These are phyloP conservation scores for Melanostigma gelatinosum DNA, from an alignment of 2,113 vertebrate genomes.

Conservation along the genomic window DNA sequence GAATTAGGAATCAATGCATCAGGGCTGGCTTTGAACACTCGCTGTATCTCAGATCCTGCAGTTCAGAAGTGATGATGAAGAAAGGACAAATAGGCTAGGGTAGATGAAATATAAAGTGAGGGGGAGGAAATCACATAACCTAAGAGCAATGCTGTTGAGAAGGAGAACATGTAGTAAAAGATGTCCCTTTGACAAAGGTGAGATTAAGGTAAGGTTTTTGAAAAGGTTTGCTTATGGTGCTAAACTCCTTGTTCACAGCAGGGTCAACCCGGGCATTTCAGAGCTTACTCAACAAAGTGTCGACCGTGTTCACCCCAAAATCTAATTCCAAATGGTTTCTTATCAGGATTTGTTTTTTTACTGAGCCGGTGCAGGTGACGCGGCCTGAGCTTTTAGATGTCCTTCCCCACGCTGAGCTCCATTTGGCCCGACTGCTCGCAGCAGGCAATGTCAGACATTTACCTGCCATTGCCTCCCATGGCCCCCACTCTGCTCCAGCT, in stretches of 20 bases:
- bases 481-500: constrained; percentile 15
- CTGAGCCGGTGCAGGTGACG: constrained; percentile 12
- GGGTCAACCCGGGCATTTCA: constrained; percentile 23
- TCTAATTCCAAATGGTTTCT: constrained; percentile 32
- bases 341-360: not conserved
- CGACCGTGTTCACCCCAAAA: constrained; percentile 25
- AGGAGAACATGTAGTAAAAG: not conserved
- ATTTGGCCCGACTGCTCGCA: constrained; percentile 50
- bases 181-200: constrained; percentile 9
- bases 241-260: constrained; percentile 1
- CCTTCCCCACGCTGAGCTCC: constrained; percentile 53
- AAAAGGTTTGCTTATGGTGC: not conserved
- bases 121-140: constrained; percentile 37
- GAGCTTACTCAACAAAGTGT: constrained; percentile 44
- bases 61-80: constrained; percentile 19
- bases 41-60: constrained; percentile 19
- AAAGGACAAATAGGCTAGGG: constrained; percentile 59
- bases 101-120: constrained; percentile 58
- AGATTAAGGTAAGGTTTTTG: not conserved
- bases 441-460: constrained; percentile 55
- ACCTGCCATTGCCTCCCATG: constrained; percentile 26
- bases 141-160: constrained; percentile 8
- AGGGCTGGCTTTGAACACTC: constrained; percentile 45
- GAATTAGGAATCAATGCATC: constrained; percentile 53
- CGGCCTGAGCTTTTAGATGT: constrained; percentile 48